Evolutionary conservation across 1,140 invertebrate genomes (phyloP).

Genomic region (Zaprionus tsacasi): DNA sequence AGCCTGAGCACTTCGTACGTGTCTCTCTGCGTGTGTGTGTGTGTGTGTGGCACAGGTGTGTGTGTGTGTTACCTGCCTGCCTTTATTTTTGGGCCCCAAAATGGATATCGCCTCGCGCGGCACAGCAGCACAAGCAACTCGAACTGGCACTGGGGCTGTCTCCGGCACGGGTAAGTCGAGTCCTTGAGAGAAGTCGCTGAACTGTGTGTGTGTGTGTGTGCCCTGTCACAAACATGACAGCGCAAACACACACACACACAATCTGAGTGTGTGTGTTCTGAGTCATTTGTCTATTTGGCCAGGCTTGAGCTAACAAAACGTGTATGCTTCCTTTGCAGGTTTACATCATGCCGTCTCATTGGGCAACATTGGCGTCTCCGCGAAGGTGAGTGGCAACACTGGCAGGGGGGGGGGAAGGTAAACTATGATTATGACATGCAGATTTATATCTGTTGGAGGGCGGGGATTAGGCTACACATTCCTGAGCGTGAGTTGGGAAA

Average conservation of each 20-base stretch:
- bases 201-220: slow-evolving; percentile 20
- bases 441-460: background rate
- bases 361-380: slow-evolving; percentile 84
- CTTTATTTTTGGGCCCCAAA: slow-evolving; percentile 61
- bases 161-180: slow-evolving; percentile 65
- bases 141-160: slow-evolving; percentile 52
- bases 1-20: slow-evolving; percentile 22
- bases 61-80: slow-evolving; percentile 49
- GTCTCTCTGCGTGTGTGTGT: slow-evolving; percentile 32
- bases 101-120: slow-evolving; percentile 75
- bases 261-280: slow-evolving; percentile 31
- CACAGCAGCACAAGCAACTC: slow-evolving; percentile 38
- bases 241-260: slow-evolving; percentile 33
- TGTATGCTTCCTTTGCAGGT: slow-evolving; percentile 71
- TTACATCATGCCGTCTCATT: slow-evolving; percentile 84
- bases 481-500: too few relatives aligned
- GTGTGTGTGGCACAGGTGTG: slow-evolving; percentile 50
- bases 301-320: slow-evolving; percentile 10
- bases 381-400: slow-evolving; percentile 74
- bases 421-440: slow-evolving; percentile 1
- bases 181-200: slow-evolving; percentile 61
- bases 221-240: slow-evolving; percentile 56
- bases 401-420: background rate
- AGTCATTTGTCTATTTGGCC: slow-evolving; percentile 40
- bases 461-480: background rate